phyloP scores from a whole-genome alignment of 2,113 vertebrate genomes.

The Cebus imitator region DNA sequence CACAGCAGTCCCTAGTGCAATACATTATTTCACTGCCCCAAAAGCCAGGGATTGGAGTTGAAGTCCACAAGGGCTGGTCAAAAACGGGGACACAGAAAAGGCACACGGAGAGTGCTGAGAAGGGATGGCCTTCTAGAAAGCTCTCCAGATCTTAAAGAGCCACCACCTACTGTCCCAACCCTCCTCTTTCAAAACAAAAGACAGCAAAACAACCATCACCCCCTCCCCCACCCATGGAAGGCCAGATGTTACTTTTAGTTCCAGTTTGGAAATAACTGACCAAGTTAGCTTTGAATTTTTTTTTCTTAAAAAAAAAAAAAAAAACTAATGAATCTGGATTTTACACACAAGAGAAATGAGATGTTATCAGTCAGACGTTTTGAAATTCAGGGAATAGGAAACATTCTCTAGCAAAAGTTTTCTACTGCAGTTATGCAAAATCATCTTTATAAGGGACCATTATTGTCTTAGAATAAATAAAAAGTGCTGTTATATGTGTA shows the following conservation, averaged over 20 bases:
- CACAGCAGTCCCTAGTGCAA: neutral
- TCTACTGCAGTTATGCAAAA: neutral
- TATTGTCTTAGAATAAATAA: neutral
- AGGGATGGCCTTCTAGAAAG: neutral
- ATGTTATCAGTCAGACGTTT: slow-evolving; percentile 12
- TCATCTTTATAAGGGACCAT: neutral
- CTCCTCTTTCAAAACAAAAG: neutral
- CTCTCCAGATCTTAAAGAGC: neutral
- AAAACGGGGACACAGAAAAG: neutral
- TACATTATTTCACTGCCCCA: slow-evolving; percentile 4
- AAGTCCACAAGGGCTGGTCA: neutral
- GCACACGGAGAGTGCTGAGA: neutral
- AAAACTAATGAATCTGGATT: slow-evolving; percentile 12
- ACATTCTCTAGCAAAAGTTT: neutral
- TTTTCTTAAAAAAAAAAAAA: neutral
- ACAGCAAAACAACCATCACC: neutral
- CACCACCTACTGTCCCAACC: neutral
- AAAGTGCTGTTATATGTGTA: neutral
- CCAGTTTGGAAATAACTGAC: slow-evolving; percentile 1
- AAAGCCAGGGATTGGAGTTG: neutral
- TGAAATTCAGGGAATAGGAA: neutral
- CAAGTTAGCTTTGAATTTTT: neutral
- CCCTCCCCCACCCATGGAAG: neutral
- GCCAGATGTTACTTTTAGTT: slow-evolving; percentile 7
- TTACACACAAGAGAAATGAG: slow-evolving; percentile 5